Percentiles rank a stretch among this genome's conserved stretches.
phyloP scores from a whole-genome alignment of 2,888 invertebrate genomes.

The Amblyjoppa proteus region DNA sequence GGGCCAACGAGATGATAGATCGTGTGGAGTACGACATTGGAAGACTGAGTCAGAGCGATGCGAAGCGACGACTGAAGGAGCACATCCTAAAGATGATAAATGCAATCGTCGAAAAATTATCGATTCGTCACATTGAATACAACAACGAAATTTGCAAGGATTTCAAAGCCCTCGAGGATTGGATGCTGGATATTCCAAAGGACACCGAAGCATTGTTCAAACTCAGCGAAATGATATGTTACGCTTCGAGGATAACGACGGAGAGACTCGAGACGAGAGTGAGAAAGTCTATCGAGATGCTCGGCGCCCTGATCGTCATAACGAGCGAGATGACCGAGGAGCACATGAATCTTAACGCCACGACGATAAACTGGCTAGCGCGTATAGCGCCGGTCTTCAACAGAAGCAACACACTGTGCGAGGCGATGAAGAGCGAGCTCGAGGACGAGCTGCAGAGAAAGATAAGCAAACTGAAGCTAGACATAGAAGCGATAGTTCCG shows the following conservation, averaged over 20 bases:
- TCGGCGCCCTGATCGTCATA: conserved; percentile 84
- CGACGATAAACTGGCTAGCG: conserved; percentile 86
- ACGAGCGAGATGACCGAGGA: conserved; percentile 84
- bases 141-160: conserved; percentile 83
- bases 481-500: conserved; percentile 86
- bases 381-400: conserved; percentile 86
- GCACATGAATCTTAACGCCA: conserved; percentile 86
- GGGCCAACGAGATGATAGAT: conserved; percentile 74
- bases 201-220: conserved; percentile 86
- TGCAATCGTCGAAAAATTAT: conserved; percentile 75
- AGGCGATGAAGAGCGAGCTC: conserved; percentile 86
- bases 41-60: conserved; percentile 75
- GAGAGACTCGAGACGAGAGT: conserved; percentile 85
- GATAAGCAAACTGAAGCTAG: conserved; percentile 85
- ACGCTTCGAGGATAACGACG: conserved; percentile 85
- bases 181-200: conserved; percentile 85
- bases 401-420: conserved; percentile 86
- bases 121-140: conserved; percentile 75
- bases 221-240: conserved; percentile 86
- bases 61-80: conserved; percentile 74
- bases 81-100: conserved; percentile 72
- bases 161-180: conserved; percentile 84
- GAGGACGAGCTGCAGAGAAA: conserved; percentile 86
- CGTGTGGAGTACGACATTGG: conserved; percentile 79
- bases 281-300: conserved; percentile 80